Evolutionary conservation across 2,113 vertebrate genomes (phyloP), one percentile per base, ranked within the genome.

Genomic region (Neotragus pygmaeus): DNA sequence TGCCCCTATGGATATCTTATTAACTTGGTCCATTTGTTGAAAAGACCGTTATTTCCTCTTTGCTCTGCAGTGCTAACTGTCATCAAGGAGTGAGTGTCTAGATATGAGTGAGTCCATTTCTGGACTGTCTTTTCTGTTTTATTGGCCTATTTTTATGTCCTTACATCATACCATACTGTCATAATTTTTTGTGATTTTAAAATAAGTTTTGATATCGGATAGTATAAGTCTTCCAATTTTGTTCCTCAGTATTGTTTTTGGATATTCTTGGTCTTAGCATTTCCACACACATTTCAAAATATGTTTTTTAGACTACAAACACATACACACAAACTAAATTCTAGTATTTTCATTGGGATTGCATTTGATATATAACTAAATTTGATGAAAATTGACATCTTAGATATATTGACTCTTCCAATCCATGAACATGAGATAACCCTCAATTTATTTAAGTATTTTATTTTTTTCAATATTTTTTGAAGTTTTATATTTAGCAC

Each of bases 401-500:
- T 62, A 94, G 47, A 62, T 33, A 47, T 58, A 51, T 2, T 90
- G 25, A 43, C 43, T 78, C 91, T 95, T 91, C 39, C 25, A 89
- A 11, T 10, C 28, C 12, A 21, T 64, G 60, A 91, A 75, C 9
- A 64, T 91, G 4, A n/a, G 6, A 11, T 66, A 94, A 49, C 7
- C 9, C 10, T 78, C 88, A 10, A 39, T 70, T 88, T 93, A 82
- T 90, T 82, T 92, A 87, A 51, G 7, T 93, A 33, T 85, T 97
- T 96, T 70, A 53, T 82, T 88, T 91, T 91, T 93, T 33, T 88
- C 47, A 83, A 45, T 80, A 51, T 75, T 88, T 81, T 90, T 83
- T 60, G 7, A 85, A 47, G 21, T 73, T 94, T 60, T 89, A 6
- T 91, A 58, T 73, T 88, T 84, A 80, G 28, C 25, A 80, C 25